These are phyloP conservation scores for Poecilus cupreus DNA, from an alignment of 2,888 invertebrate genomes.

Conservation along the genomic window DNA sequence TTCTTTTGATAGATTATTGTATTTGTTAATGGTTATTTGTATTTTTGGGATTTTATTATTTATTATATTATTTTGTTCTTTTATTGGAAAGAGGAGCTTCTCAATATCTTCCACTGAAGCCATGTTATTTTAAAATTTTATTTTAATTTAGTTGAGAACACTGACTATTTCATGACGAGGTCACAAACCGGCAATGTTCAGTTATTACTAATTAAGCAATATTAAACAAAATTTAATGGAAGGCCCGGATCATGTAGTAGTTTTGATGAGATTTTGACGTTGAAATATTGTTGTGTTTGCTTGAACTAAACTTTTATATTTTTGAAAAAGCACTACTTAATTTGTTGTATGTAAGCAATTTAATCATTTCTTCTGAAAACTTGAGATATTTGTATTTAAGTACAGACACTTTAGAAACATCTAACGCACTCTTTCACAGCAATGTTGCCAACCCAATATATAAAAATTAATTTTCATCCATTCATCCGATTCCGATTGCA, in stretches of 20 bases:
- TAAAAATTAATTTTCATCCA: too few relatives aligned
- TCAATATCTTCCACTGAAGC: not conserved
- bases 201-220: not conserved
- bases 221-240: too few relatives aligned
- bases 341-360: not conserved
- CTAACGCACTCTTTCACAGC: not conserved
- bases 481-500: too few relatives aligned
- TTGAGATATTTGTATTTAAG: not conserved
- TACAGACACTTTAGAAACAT: not conserved
- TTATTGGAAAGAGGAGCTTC: not conserved
- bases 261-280: not conserved
- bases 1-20: not conserved
- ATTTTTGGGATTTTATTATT: not conserved
- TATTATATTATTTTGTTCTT: not conserved
- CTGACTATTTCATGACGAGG: not conserved
- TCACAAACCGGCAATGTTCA: not conserved
- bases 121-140: not conserved
- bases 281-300: not conserved
- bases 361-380: not conserved
- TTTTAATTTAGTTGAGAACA: not conserved
- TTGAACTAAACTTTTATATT: not conserved
- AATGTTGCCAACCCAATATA: slow-evolving; percentile 3
- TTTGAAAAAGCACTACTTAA: not conserved
- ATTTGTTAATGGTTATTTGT: not conserved
- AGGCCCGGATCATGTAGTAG: not conserved